A percentile compares a stretch with the other conserved stretches of the same genome.
Conservation (phyloP, 1,140 invertebrate genomes). For the Philotrypesis tridentata region DNA sequence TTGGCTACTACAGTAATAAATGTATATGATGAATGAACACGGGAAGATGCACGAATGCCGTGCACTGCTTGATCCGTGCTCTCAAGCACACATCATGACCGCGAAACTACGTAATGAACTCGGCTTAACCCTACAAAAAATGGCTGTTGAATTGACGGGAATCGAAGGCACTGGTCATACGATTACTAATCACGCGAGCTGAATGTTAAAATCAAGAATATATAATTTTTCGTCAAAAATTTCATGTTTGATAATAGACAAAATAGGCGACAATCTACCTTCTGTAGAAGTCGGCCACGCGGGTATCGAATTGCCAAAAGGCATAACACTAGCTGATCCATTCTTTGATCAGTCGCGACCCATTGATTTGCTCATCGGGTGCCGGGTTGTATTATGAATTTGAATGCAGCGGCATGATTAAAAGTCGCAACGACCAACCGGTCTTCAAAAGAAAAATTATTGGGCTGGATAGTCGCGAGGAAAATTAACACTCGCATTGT, state of each 20-base stretch:
- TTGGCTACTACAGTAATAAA: conserved; percentile 40
- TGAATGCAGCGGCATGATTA: conserved; percentile 31
- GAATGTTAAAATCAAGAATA: neutral
- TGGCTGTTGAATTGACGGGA: neutral
- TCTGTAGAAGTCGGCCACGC: neutral
- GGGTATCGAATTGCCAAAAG: conserved; percentile 13
- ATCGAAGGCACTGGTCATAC: neutral
- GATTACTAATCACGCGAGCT: conserved; percentile 13
- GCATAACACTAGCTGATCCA: conserved; percentile 28
- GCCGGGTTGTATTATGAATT: conserved; percentile 35
- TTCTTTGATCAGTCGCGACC: conserved; percentile 6
- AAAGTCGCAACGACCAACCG: conserved; percentile 22
- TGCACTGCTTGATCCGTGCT: too few relatives aligned
- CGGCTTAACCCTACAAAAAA: neutral
- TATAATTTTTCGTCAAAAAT: neutral
- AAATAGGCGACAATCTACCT: conserved; percentile 15
- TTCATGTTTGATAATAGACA: neutral
- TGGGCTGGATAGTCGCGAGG: neutral
- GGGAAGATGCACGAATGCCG: conserved; percentile 41
- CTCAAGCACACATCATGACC: too few relatives aligned
- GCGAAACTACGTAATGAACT: neutral
- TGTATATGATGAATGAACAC: conserved; percentile 13
- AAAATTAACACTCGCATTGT: neutral
- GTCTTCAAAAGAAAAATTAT: conserved; percentile 8
- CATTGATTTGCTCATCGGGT: conserved; percentile 32